These are phyloP conservation scores for Abrostola triplasia DNA, from an alignment of 2,888 invertebrate genomes.

Conservation along the genomic window DNA sequence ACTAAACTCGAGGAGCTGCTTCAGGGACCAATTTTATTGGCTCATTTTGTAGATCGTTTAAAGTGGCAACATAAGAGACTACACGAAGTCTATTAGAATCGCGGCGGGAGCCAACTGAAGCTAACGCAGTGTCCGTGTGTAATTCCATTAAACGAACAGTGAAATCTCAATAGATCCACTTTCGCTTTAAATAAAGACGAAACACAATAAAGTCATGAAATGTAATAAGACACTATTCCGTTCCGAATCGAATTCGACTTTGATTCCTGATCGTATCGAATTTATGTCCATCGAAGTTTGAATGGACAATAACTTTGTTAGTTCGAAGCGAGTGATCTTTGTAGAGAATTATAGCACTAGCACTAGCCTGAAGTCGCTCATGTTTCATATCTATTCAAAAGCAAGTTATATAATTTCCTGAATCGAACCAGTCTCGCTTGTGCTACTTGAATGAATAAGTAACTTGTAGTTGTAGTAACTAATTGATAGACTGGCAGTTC, in stretches of 20 bases:
- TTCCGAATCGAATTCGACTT: conserved; percentile 66
- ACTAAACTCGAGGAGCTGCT: conserved; percentile 63
- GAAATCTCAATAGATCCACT: conserved; percentile 57
- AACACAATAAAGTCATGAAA: conserved; percentile 60
- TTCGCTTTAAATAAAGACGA: conserved; percentile 60
- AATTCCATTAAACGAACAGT: conserved; percentile 55
- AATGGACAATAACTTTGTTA: conserved; percentile 74
- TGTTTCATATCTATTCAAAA: conserved; percentile 39
- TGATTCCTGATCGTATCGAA: conserved; percentile 68
- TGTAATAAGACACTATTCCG: conserved; percentile 64
- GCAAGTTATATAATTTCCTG: conserved; percentile 45
- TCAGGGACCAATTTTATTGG: conserved; percentile 73
- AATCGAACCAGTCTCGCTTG: conserved; percentile 24
- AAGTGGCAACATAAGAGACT: conserved; percentile 73
- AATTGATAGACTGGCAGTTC: conserved; percentile 13
- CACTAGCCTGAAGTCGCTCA: conserved; percentile 57
- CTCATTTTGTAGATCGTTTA: conserved; percentile 73
- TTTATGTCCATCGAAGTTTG: conserved; percentile 72
- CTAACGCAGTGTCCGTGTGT: conserved; percentile 52
- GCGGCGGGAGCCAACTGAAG: conserved; percentile 42
- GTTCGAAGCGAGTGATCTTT: conserved; percentile 65
- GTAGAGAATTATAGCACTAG: conserved; percentile 62
- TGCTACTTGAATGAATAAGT: conserved; percentile 36
- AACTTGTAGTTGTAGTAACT: conserved; percentile 20
- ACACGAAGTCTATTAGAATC: conserved; percentile 56